Evolutionary conservation across 2,888 invertebrate species (phyloP), one percentile per base, ranked within the genome.

Genomic region (Galerucella nymphaeae): DNA sequence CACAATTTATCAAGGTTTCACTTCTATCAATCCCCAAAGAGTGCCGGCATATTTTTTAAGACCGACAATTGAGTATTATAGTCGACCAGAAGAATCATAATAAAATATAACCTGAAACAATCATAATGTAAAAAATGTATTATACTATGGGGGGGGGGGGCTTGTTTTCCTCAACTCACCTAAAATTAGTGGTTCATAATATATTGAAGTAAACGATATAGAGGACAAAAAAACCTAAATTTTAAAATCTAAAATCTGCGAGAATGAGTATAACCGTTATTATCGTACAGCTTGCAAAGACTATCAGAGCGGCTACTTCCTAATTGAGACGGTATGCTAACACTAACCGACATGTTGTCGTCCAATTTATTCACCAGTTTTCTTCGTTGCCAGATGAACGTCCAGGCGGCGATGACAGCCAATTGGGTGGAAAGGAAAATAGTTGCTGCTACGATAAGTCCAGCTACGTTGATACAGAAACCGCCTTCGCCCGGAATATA

Each of bases 401-500:
- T 93, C 95, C 95, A 96, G 77, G 93, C 94, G 64, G 94, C 93
- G 80, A 96, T 92, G 75, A 96, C 92, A 82, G 94, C 93, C 85
- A 96, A 90, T 89, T 96, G 96, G 30, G 93, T 94, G 66, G 95
- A 92, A 80, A 96, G 88, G 88, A 97, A 96, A 57, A 96, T 92
- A 48, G 94, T 93, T 55, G 94, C 94, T 65, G 95, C 95, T 73
- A 96, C 92, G 86, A 96, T 92, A 18, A 96, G 90, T 79, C 96
- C 96, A 80, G 91, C 90, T 82, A 93, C 89, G 85, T 94, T 94
- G 77, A 94, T 90, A 87, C 95, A 95, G 73, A 92, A 88, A 20
- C 89, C 88, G 82, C 87, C 85, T 81, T 89, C 86, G 85, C 90
- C 91, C 77, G 92, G 90, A 78, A 93, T 89, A 88, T 91, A 94